A percentile compares a stretch with the other conserved stretches of the same genome.
These are phyloP conservation scores for Euglossa dilemma DNA, from an alignment of 1,140 invertebrate genomes.

Conservation along the genomic window DNA sequence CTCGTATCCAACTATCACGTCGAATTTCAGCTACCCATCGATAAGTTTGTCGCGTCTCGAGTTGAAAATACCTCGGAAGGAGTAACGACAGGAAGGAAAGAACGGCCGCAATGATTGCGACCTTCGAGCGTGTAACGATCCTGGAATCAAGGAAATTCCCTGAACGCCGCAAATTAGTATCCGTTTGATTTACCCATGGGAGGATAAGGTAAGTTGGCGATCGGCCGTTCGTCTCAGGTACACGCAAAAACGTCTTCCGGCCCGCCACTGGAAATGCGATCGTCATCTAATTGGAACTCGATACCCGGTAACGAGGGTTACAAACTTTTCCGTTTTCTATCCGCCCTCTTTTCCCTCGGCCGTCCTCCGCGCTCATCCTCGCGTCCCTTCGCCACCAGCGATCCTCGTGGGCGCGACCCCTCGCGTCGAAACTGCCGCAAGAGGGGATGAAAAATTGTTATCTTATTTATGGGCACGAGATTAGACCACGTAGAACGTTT, in stretches of 20 bases:
- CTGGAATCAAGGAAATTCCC: slow-evolving; percentile 73
- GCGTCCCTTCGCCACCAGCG: slow-evolving; percentile 25
- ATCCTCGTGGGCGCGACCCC: slow-evolving; percentile 56
- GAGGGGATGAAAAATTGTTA: slow-evolving; percentile 77
- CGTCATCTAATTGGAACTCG: slow-evolving; percentile 81
- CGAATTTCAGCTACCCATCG: no score
- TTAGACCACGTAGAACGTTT: slow-evolving; percentile 67
- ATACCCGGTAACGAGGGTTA: slow-evolving; percentile 78
- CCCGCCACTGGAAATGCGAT: slow-evolving; percentile 75
- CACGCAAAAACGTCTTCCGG: slow-evolving; percentile 69
- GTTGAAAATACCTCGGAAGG: background rate
- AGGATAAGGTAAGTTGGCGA: slow-evolving; percentile 65
- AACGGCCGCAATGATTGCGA: slow-evolving; percentile 50
- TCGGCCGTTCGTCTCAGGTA: slow-evolving; percentile 66
- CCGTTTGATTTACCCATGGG: slow-evolving; percentile 74
- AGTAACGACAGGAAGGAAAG: slow-evolving; percentile 30
- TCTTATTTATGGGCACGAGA: slow-evolving; percentile 78
- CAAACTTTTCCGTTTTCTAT: slow-evolving; percentile 75
- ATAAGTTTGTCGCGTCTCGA: no score
- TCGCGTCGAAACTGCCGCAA: slow-evolving; percentile 35
- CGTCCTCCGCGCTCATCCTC: slow-evolving; percentile 18
- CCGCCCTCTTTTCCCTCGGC: slow-evolving; percentile 48
- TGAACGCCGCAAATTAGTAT: slow-evolving; percentile 76
- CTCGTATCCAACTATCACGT: no score
- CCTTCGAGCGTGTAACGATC: slow-evolving; percentile 52